Evolutionary conservation across 2,113 vertebrate genomes (phyloP).

Genomic region (Reinhardtius hippoglossoides): DNA sequence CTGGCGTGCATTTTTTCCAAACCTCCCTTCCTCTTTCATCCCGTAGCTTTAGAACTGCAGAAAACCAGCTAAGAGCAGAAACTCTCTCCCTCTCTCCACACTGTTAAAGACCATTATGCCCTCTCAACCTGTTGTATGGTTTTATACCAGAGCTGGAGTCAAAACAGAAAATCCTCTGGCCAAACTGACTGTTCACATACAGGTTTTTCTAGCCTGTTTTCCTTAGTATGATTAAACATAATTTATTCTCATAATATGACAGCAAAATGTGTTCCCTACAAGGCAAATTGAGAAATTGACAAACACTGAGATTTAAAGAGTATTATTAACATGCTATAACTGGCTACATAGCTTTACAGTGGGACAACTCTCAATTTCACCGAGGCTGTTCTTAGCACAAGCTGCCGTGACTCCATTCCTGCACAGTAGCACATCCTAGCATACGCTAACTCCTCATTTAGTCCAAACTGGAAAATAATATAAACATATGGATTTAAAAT

Average conservation of each 20-base stretch:
- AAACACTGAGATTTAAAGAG: conserved; percentile 23
- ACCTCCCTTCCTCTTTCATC: conserved; percentile 56
- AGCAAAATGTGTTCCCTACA: neutral
- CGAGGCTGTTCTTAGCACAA: conserved; percentile 35
- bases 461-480: conserved; percentile 9
- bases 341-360: conserved; percentile 9
- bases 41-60: conserved; percentile 36
- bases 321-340: conserved; percentile 39
- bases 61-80: conserved; percentile 32
- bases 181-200: neutral
- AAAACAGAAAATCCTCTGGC: neutral
- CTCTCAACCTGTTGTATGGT: conserved; percentile 8
- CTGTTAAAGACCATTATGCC: conserved; percentile 29
- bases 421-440: conserved; percentile 8
- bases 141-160: neutral
- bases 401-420: conserved; percentile 11
- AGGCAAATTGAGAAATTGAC: conserved; percentile 9
- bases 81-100: conserved; percentile 5
- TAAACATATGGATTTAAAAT: neutral
- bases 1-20: conserved; percentile 59
- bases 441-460: conserved; percentile 1
- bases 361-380: conserved; percentile 40
- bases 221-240: neutral
- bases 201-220: neutral
- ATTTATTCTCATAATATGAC: too few relatives aligned